A percentile compares a stretch with the other conserved stretches of the same genome.
Conservation (phyloP, 2,797 vertebrate species). For the Miichthys miiuy region DNA sequence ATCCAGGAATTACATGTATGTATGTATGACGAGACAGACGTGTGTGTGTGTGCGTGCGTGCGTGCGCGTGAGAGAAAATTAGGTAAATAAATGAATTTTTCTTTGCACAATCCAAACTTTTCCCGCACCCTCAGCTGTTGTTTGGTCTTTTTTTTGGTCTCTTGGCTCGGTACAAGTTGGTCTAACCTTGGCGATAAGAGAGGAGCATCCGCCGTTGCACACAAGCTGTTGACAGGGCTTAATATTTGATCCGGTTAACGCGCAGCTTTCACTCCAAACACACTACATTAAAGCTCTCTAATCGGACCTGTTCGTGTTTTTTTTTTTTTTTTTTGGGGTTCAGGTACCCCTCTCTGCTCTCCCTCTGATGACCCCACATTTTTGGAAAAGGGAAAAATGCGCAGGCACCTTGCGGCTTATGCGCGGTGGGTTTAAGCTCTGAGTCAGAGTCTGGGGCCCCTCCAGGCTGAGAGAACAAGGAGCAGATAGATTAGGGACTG, state of each 20-base stretch:
- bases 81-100: neutral
- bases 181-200: constrained; percentile 67
- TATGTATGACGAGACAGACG: constrained; percentile 31
- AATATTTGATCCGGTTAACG: constrained; percentile 52
- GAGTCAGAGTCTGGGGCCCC: constrained; percentile 72
- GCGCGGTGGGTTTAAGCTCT: constrained; percentile 69
- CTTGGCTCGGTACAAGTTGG: neutral
- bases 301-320: constrained; percentile 18
- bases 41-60: neutral
- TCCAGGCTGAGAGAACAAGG: constrained; percentile 75
- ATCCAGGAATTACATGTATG: constrained; percentile 47
- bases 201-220: constrained; percentile 43
- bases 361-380: constrained; percentile 63
- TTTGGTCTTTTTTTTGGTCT: neutral
- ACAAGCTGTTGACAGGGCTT: constrained; percentile 60
- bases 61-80: neutral
- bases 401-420: constrained; percentile 75
- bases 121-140: neutral
- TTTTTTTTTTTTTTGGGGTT: constrained; percentile 18
- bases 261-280: constrained; percentile 41
- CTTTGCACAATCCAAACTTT: constrained; percentile 52
- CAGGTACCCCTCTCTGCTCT: constrained; percentile 22
- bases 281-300: constrained; percentile 18
- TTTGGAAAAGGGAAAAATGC: constrained; percentile 53
- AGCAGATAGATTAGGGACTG: constrained; percentile 79